Conservation (phyloP, 2,797 vertebrate species). For the Petrocephalus schoutedeni region DNA sequence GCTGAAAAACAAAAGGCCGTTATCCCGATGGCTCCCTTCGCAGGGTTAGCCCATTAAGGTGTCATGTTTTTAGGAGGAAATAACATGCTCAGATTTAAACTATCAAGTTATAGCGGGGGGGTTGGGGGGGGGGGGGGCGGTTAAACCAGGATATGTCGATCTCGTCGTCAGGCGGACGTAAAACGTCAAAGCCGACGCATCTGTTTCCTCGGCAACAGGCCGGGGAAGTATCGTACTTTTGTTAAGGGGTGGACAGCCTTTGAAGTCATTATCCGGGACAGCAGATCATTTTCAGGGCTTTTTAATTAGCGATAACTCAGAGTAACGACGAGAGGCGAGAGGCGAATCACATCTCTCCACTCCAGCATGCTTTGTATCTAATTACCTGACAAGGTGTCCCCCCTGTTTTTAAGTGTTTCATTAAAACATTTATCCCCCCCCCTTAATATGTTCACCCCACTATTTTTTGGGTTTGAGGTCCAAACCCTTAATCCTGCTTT, state of each 20-base stretch:
- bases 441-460: conserved; percentile 40
- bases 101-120: not conserved
- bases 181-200: not conserved
- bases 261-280: conserved; percentile 9
- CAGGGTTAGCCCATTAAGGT: not conserved
- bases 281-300: not conserved
- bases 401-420: conserved; percentile 37
- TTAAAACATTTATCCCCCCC: conserved; percentile 54
- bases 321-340: not conserved
- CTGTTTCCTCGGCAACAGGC: conserved; percentile 20
- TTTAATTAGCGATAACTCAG: not conserved
- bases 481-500: conserved; percentile 42
- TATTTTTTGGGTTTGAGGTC: conserved; percentile 31
- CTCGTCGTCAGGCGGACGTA: not conserved
- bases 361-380: not conserved
- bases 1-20: not conserved
- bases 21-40: not conserved
- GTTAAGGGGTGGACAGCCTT: not conserved
- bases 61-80: not conserved
- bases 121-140: too few species aligned
- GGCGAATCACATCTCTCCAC: not conserved
- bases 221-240: not conserved
- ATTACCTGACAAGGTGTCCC: not conserved
- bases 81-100: not conserved
- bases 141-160: not conserved